These are phyloP conservation scores for Craterocephalus amniculus DNA, from an alignment of 2,797 vertebrate species.

Conservation along the genomic window DNA sequence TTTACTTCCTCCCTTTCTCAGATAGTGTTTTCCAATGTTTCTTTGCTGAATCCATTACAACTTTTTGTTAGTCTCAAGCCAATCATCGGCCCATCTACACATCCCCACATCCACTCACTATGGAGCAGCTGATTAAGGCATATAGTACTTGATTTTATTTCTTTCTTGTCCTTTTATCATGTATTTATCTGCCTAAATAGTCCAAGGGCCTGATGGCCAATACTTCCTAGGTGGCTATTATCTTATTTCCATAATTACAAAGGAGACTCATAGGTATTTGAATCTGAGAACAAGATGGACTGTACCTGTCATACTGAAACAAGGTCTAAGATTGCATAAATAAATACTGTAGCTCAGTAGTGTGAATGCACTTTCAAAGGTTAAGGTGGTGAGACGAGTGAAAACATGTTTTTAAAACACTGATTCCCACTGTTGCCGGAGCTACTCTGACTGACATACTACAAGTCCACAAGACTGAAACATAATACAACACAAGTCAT, in stretches of 20 bases:
- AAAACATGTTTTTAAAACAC: slow-evolving; percentile 16
- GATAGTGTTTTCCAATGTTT: too few relatives aligned
- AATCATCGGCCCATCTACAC: background rate
- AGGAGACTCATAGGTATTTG: background rate
- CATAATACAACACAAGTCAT: slow-evolving; percentile 53
- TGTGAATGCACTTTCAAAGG: slow-evolving; percentile 19
- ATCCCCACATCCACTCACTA: background rate
- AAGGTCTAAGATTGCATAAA: slow-evolving; percentile 10
- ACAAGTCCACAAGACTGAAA: slow-evolving; percentile 46
- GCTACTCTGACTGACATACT: slow-evolving; percentile 33
- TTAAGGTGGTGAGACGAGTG: slow-evolving; percentile 11
- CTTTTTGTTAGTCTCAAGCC: background rate
- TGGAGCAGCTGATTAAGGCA: background rate
- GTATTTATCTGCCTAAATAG: background rate
- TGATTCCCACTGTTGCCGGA: slow-evolving; percentile 11
- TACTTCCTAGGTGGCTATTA: background rate
- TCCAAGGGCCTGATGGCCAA: background rate
- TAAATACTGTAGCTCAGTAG: background rate
- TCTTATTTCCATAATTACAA: background rate
- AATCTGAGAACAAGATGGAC: background rate
- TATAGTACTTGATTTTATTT: background rate
- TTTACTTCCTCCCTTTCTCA: too few relatives aligned
- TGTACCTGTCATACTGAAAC: slow-evolving; percentile 1
- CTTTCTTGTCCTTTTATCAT: background rate
- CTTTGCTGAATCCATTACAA: background rate